Evolutionary conservation across 2,113 vertebrate species (phyloP).

Genomic region (Panthera uncia): DNA sequence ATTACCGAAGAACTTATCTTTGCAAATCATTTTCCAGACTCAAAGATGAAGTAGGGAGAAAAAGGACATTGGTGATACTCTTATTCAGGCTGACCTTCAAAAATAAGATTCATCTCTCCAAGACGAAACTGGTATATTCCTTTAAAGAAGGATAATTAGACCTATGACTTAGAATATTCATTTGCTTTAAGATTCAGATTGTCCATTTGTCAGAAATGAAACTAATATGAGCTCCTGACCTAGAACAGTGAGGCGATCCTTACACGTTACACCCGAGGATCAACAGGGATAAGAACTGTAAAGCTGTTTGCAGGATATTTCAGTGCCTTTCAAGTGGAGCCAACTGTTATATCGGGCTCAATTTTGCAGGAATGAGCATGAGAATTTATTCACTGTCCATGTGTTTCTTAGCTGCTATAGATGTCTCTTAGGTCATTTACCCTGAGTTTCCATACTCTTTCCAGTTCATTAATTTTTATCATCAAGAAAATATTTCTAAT

Average conservation of each 20-base stretch:
- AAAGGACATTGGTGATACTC: neutral
- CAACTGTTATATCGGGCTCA: neutral
- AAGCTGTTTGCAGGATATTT: neutral
- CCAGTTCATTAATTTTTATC: neutral
- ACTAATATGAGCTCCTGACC: neutral
- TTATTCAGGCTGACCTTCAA: neutral
- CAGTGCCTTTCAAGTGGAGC: neutral
- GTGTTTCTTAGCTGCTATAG: neutral
- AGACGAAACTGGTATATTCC: neutral
- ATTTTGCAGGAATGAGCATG: neutral
- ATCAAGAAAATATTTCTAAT: neutral
- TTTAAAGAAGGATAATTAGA: neutral
- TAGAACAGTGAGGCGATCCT: neutral
- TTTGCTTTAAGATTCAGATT: neutral
- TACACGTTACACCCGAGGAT: neutral
- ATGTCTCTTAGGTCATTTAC: neutral
- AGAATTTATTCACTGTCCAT: neutral
- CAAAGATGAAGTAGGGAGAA: neutral
- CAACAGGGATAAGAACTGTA: neutral
- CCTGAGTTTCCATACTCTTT: neutral
- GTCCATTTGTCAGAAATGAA: neutral
- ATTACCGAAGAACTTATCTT: neutral
- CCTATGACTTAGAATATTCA: neutral
- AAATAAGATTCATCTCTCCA: neutral
- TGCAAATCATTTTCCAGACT: neutral